Base-by-base conservation (phyloP, 2,888 invertebrate species). In the Mycalesis mineus region DNA sequence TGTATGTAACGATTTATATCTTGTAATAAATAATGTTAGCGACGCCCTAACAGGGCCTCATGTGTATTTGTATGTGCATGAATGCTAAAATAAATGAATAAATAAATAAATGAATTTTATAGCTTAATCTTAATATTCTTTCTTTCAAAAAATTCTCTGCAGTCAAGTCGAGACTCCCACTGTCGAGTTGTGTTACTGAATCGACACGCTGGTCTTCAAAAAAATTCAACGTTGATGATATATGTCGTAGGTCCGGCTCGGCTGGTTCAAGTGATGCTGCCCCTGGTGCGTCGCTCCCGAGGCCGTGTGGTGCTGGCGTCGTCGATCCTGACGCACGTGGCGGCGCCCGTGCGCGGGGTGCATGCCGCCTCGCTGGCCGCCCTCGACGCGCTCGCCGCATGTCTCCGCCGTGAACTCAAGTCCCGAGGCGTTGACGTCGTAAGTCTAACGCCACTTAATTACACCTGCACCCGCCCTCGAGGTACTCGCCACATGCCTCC, bases 281-380 rank as follows among this genome's bases (percentile, higher is more conserved):
- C 96, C 0, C 82, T 96, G 60, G 91, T 96, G 49, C 91, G 96
- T 42, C 92, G 94, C 51, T 93, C 95, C 4, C 93, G 93, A 72
- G 96, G 96, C 65, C 94, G 97, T 57, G 91, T 97, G 40, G 92
- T 97, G 42, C 92, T 95, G 71, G 92, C 96, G 8, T 94, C 95
- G 41, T 96, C 96, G 55, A 94, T 96, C 66, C 88, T 95, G 65
- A 96, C 95, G 42, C 92, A 94, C 67, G 93, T 96, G 47, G 94
- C 95, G 0, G 94, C 95, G 7, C 95, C 96, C 0, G 94, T 95
- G 41, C 91, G 96, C 50, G 95, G 96, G 17, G 93, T 96, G 52
- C 96, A 97, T 77, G 95, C 95, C 61, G 94, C 95, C 50, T 91
- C 93, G 4, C 90, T 95, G 66, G 94, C 94, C 44, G 97, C 95